These are phyloP conservation scores for Helicoverpa zea DNA, from an alignment of 1,140 invertebrate species.

Conservation along the genomic window DNA sequence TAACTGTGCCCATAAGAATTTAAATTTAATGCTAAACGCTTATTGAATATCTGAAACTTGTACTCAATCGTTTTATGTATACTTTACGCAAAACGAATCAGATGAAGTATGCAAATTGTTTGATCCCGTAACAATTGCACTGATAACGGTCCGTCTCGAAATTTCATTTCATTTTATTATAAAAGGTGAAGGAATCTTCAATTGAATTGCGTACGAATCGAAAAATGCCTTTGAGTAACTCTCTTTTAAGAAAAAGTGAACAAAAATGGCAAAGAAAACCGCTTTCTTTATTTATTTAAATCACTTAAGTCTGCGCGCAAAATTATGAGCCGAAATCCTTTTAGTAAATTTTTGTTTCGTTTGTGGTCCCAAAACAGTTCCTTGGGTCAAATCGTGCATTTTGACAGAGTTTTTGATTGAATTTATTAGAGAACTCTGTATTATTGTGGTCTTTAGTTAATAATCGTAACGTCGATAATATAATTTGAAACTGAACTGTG, in stretches of 20 bases:
- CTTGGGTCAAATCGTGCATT: too few relatives aligned
- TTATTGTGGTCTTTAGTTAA: too few relatives aligned
- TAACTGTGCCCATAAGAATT: conserved; percentile 46
- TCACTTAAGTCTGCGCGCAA: not conserved
- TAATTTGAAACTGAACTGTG: too few relatives aligned
- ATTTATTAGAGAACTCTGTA: too few relatives aligned
- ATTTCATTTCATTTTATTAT: conserved; percentile 29
- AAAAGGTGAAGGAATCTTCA: conserved; percentile 9
- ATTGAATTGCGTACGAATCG: conserved; percentile 16
- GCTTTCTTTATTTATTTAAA: not conserved
- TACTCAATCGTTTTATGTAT: conserved; percentile 10
- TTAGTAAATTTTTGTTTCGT: too few relatives aligned
- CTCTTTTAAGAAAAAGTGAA: not conserved
- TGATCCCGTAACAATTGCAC: conserved; percentile 12
- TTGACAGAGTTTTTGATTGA: too few relatives aligned
- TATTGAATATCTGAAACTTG: conserved; percentile 32
- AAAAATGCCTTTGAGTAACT: conserved; percentile 14
- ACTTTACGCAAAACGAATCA: conserved; percentile 29
- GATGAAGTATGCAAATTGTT: conserved; percentile 24
- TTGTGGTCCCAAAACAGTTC: too few relatives aligned
- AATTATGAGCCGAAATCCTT: too few relatives aligned
- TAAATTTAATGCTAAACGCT: conserved; percentile 43
- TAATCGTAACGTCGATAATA: too few relatives aligned
- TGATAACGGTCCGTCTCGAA: conserved; percentile 25
- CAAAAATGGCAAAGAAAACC: not conserved